Evolutionary conservation across 2,797 vertebrate genomes (phyloP).

Genomic region (Alosa sapidissima): DNA sequence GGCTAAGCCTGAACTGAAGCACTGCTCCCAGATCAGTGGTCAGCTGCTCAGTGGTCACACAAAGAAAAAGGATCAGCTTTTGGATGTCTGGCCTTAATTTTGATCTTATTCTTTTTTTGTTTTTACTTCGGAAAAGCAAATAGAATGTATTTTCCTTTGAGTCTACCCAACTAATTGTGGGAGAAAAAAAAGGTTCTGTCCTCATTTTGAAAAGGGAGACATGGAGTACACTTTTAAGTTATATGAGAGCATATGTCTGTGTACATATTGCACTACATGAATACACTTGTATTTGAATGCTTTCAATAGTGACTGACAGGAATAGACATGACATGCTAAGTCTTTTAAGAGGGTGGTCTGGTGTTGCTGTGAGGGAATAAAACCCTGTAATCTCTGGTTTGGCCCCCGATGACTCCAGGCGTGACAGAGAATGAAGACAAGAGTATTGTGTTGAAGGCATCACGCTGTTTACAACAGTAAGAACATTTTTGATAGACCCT

Average conservation of each 20-base stretch:
- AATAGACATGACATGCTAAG: not conserved
- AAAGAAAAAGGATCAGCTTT: not conserved
- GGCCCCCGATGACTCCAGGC: not conserved
- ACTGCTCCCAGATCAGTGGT: not conserved
- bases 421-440: not conserved
- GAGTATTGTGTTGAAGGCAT: not conserved
- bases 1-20: not conserved
- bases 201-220: not conserved
- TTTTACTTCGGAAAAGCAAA: not conserved
- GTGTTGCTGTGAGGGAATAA: not conserved
- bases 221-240: not conserved
- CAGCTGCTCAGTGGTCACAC: not conserved
- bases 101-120: not conserved
- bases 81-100: not conserved
- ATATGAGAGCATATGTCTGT: not conserved
- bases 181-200: not conserved
- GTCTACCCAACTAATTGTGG: not conserved
- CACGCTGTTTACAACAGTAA: not conserved
- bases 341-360: not conserved
- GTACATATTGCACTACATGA: not conserved
- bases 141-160: not conserved
- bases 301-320: not conserved
- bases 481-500: not conserved
- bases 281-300: not conserved
- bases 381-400: not conserved